Conservation (phyloP, 2,888 invertebrate genomes). For the Pachymerium ferrugineum region DNA sequence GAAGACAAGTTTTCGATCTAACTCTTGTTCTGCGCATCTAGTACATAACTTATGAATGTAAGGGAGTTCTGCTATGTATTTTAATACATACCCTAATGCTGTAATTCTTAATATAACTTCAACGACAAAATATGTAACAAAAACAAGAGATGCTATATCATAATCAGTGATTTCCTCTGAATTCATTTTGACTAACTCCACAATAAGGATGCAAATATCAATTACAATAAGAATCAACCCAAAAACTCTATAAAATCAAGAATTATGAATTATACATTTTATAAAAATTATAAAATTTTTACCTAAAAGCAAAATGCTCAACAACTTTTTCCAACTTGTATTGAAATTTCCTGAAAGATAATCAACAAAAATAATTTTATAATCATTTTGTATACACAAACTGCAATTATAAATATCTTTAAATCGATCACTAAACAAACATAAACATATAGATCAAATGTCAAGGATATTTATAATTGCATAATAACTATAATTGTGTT, state of each 20-base stretch:
- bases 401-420: neutral
- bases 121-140: conserved; percentile 48
- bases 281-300: neutral
- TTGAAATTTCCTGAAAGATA: neutral
- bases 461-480: too few species aligned
- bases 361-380: neutral
- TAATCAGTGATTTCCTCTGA: neutral
- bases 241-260: conserved; percentile 28
- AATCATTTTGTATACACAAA: neutral
- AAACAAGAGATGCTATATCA: conserved; percentile 41
- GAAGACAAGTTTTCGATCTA: too few species aligned
- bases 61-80: too few species aligned
- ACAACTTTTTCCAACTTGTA: neutral
- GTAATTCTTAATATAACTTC: conserved; percentile 48
- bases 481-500: too few species aligned
- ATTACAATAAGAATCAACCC: conserved; percentile 31
- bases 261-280: neutral
- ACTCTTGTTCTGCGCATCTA: too few species aligned
- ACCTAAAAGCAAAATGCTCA: conserved; percentile 30
- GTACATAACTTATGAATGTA: too few species aligned
- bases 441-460: too few species aligned
- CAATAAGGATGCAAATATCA: conserved; percentile 30
- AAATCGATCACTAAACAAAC: neutral
- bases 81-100: conserved; percentile 48
- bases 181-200: conserved; percentile 27